Evolutionary conservation across 30 jellyfish, hydroid and myxozoan genomes (phyloP), one percentile per base, ranked within the genome.

Genomic region (Aurelia sp.): DNA sequence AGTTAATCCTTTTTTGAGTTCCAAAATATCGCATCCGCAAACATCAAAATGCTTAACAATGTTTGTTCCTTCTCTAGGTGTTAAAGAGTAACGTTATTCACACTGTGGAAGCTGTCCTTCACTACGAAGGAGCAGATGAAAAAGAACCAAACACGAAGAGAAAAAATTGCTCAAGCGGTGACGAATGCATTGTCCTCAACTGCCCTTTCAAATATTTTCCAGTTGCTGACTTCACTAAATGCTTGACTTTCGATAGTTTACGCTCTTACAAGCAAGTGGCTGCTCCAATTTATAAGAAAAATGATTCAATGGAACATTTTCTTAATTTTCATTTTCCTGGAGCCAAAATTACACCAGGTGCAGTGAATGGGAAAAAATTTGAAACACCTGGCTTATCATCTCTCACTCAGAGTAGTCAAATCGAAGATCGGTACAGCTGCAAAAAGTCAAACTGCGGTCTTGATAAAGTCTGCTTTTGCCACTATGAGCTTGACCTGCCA

Each of bases 281-380:
- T 4, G 74, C 92, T 24, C 95, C 97, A 3, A 81, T 5, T 7
- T 82, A 9, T 63, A 67, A 17, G 6, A 75, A 65, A 35, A 87
- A 74, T 27, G 95, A 88, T 55, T 80, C 96, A 31, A 70, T 68
- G 24, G 98, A 93, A 68, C 88, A 87, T 72, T 93, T 93, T 58
- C 78, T 87, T 0, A 93, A 93, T 70, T 93, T 93, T 73, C 97
- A 89, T 51, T 93, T 85, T 81, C 98, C 98, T 12, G 98, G 98
- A 16, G 57, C 75, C 66, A 68, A 30, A 6, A 84, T 93, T 19
- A 93, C 96, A 40, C 98, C 98, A 5, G 98, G 97, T 30, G 91
- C 97, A 6, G 97, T 94, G 50, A 94, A 94, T 61, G 99, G 99
- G 15, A 80, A 96, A 40, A 84, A 80, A 24, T 89, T 94, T 75